Conservation (phyloP, 2,888 invertebrate species). For the Brachylomia viminalis region DNA sequence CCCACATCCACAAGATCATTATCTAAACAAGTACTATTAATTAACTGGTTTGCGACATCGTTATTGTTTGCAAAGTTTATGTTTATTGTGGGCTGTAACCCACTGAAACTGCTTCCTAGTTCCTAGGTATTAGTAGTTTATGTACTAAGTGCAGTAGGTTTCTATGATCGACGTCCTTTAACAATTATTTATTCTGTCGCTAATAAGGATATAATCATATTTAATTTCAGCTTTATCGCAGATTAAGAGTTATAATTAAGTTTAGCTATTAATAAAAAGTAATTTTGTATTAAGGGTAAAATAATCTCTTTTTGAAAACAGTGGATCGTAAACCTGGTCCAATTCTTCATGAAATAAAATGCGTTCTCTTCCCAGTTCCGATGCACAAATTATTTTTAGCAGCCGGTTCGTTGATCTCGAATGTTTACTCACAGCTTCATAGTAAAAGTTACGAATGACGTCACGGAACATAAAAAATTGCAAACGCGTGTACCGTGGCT, state of each 20-base stretch:
- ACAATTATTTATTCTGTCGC: constrained; percentile 5
- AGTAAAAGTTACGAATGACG: constrained; percentile 55
- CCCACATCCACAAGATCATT: constrained; percentile 57
- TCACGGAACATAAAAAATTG: constrained; percentile 36
- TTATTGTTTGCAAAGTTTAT: constrained; percentile 63
- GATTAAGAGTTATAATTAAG: neutral
- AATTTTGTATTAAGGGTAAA: neutral
- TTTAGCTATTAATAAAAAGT: neutral
- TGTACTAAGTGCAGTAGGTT: neutral
- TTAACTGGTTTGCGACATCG: constrained; percentile 58
- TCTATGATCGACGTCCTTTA: constrained; percentile 5
- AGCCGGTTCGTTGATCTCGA: constrained; percentile 36
- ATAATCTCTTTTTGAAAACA: neutral
- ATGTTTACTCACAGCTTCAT: constrained; percentile 20
- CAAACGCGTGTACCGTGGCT: constrained; percentile 24
- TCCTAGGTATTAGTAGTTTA: constrained; percentile 53
- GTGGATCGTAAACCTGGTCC: neutral
- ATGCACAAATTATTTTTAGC: constrained; percentile 50
- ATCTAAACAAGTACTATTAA: constrained; percentile 57
- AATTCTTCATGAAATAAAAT: neutral
- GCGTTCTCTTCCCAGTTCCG: constrained; percentile 9
- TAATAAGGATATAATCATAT: neutral
- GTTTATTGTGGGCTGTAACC: constrained; percentile 58
- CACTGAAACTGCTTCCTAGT: constrained; percentile 67
- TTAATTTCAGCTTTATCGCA: neutral